A percentile compares a stretch with the other conserved stretches of the same genome.
Evolutionary conservation across 2,113 vertebrate genomes (phyloP).

Genomic region (Microcebus tavaratra): DNA sequence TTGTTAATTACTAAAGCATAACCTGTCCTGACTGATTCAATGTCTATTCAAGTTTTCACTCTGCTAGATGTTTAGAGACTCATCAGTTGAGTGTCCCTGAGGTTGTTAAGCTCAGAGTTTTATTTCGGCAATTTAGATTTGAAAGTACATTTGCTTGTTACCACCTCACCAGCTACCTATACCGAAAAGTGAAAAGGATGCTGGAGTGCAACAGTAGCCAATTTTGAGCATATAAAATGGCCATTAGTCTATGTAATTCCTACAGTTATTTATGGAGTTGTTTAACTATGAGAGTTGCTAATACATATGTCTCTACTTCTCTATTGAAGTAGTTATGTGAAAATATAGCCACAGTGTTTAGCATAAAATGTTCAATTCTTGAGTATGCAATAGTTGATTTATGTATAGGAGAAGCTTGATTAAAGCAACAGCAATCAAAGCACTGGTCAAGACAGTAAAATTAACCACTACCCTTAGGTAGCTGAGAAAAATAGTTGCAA

Average conservation of each 20-base stretch:
- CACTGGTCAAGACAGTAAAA: slow-evolving; percentile 35
- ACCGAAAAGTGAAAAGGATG: not conserved
- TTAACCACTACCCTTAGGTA: not conserved
- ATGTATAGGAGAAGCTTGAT: slow-evolving; percentile 33
- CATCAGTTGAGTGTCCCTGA: not conserved
- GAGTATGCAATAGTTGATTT: not conserved
- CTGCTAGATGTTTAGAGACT: not conserved
- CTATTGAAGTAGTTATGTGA: not conserved
- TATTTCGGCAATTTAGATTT: not conserved
- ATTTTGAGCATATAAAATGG: not conserved
- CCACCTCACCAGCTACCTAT: not conserved
- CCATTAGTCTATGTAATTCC: not conserved
- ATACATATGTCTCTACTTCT: not conserved
- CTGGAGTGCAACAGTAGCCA: not conserved
- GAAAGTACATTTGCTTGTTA: not conserved
- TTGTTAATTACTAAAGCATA: not conserved
- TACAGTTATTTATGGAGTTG: not conserved
- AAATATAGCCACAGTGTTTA: not conserved
- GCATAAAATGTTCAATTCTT: not conserved
- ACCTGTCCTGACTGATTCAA: not conserved
- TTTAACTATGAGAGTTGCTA: not conserved
- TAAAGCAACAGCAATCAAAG: slow-evolving; percentile 36
- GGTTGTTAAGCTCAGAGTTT: not conserved
- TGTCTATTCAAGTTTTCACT: not conserved
- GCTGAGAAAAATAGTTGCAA: slow-evolving; percentile 34